Evolutionary conservation across 2,888 invertebrate genomes (phyloP), one percentile per base, ranked within the genome.

Genomic region (Tiliacea citrago): DNA sequence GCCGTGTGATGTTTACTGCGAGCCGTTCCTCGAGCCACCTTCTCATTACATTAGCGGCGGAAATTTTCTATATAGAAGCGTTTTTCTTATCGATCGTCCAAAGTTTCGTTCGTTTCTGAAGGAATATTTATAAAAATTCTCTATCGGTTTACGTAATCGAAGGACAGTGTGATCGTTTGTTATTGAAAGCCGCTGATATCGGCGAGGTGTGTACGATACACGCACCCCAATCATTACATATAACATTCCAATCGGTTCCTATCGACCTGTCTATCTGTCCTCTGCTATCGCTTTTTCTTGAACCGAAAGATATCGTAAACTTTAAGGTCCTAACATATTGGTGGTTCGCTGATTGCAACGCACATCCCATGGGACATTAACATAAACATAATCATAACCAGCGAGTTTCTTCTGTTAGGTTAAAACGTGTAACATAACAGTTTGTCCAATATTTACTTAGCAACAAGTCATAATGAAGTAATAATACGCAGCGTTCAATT

Each of bases 141-240:
- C 86, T 87, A 88, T 89, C 79, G 89, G 92, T 95, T 95, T 96
- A 96, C 95, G 95, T 95, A 95, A 95, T 90, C 92, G 91, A 90
- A 92, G 92, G 92, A 92, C 89, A 85, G 86, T 88, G 84, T 88
- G 87, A 86, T 88, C 88, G 88, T 92, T 92, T 93, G 91, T 93
- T 92, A 90, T 92, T 91, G 88, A 89, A 88, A 89, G 90, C 87
- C 87, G 85, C 86, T 85, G 86, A 90, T 92, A 92, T 93, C 93
- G 89, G 81, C 82, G 85, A 90, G 90, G 91, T 90, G 93, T 89
- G 90, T 87, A 88, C 81, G 77, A 70, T 84, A 86, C 84, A 85
- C 88, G 83, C 86, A 86, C 83, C 86, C 85, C 76, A 84, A 79
- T 88, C 89, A 90, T 93, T 92, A 93, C 89, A 92, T 93, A 91